A percentile compares a stretch with the other conserved stretches of the same genome.
These are phyloP conservation scores for Nycticryphes semicollaris DNA, from an alignment of 2,113 vertebrate species.

Conservation along the genomic window DNA sequence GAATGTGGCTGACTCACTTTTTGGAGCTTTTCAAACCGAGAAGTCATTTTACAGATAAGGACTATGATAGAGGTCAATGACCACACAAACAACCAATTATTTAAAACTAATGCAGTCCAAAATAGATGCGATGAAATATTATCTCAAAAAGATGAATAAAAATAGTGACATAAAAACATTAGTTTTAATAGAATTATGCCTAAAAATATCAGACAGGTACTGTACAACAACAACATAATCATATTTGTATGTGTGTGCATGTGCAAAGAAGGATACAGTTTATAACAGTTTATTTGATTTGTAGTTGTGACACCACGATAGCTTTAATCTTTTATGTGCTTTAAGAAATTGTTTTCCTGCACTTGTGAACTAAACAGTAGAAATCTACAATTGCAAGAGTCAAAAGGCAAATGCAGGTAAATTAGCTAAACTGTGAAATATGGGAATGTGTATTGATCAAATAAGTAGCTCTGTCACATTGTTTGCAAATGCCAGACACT, in stretches of 20 bases:
- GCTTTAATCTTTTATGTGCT: not conserved
- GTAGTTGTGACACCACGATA: not conserved
- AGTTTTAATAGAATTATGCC: not conserved
- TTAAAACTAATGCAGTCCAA: not conserved
- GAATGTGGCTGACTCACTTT: not conserved
- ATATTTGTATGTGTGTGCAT: not conserved
- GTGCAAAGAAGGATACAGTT: not conserved
- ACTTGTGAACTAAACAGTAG: not conserved
- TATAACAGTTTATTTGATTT: not conserved
- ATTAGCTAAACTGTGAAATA: not conserved
- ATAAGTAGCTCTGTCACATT: not conserved
- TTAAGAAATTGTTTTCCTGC: not conserved
- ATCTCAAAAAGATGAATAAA: not conserved
- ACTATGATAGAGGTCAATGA: not conserved
- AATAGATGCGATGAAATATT: not conserved
- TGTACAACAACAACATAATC: not conserved
- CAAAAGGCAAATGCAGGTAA: not conserved
- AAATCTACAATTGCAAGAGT: not conserved
- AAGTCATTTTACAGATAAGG: not conserved
- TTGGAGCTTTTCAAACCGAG: not conserved
- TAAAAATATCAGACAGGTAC: not conserved
- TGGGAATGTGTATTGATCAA: not conserved
- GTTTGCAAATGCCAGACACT: not conserved
- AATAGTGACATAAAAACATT: not conserved
- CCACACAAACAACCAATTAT: fast-evolving